Percentiles rank a stretch among this genome's conserved stretches.
Evolutionary conservation across 1,140 invertebrate species (phyloP).

Genomic region (Drosophila prosaltans): DNA sequence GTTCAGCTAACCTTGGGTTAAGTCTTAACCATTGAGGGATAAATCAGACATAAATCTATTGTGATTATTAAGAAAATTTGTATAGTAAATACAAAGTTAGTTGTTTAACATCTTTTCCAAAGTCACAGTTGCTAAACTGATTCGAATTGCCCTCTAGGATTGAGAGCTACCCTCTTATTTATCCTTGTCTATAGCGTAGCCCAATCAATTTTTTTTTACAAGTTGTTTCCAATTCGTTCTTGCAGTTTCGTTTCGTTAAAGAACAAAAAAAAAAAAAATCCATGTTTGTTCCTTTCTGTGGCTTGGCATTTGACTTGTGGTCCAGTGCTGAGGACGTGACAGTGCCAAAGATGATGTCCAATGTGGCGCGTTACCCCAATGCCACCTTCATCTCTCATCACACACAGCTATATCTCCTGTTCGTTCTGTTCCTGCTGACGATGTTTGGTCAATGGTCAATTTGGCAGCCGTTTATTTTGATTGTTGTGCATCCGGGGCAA

Average conservation of each 20-base stretch:
- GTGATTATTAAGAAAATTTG: too few species aligned
- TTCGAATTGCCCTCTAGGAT: not conserved
- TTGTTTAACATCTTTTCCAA: too few species aligned
- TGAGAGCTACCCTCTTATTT: not conserved
- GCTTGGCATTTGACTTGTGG: conserved; percentile 47
- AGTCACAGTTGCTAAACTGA: too few species aligned
- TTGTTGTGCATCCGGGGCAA: conserved; percentile 78
- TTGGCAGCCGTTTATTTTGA: conserved; percentile 83
- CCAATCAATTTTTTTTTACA: conserved; percentile 20
- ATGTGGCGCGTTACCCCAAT: not conserved
- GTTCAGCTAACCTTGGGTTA: too few species aligned
- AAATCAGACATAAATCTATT: too few species aligned
- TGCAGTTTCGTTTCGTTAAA: not conserved
- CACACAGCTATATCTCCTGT: conserved; percentile 11
- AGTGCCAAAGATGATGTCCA: conserved; percentile 51
- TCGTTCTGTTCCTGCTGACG: conserved; percentile 44
- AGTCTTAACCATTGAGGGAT: too few species aligned
- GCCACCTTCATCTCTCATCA: too few species aligned
- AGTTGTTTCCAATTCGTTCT: not conserved
- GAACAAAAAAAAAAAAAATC: not conserved
- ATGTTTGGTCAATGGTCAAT: conserved; percentile 82
- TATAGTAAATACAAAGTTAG: too few species aligned
- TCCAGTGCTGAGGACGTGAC: conserved; percentile 59
- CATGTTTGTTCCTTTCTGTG: conserved; percentile 37
- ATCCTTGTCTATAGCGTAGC: not conserved